Conservation (phyloP, 2,797 vertebrate species). For the Meda fulgida region DNA sequence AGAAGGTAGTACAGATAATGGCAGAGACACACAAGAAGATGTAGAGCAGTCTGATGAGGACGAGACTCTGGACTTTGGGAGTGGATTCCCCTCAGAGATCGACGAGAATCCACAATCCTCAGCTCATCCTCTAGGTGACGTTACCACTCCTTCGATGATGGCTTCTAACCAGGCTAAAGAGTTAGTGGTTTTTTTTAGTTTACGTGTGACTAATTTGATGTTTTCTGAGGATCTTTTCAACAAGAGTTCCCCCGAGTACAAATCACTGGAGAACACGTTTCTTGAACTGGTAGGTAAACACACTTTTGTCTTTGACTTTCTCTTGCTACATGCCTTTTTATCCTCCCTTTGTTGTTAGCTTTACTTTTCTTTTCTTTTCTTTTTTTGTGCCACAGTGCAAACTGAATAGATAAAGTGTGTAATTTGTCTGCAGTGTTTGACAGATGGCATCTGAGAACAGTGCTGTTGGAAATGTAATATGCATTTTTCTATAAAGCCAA, state of each 20-base stretch:
- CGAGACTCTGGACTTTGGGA: conserved; percentile 59
- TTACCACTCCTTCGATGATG: conserved; percentile 81
- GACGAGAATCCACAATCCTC: conserved; percentile 71
- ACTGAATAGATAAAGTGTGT: conserved; percentile 1
- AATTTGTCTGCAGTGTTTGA: conserved; percentile 12
- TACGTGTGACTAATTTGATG: conserved; percentile 91
- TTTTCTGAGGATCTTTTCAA: conserved; percentile 94
- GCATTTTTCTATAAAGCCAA: conserved; percentile 18
- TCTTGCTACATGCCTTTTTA: conserved; percentile 68
- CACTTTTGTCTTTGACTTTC: conserved; percentile 70
- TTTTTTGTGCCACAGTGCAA: neutral
- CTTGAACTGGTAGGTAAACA: conserved; percentile 90
- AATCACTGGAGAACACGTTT: conserved; percentile 90
- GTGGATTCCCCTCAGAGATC: conserved; percentile 61
- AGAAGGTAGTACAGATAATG: conserved; percentile 44
- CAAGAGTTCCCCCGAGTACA: conserved; percentile 91
- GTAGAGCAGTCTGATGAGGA: conserved; percentile 46
- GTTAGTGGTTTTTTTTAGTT: conserved; percentile 94
- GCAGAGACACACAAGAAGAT: conserved; percentile 56
- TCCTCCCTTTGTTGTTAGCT: conserved; percentile 67
- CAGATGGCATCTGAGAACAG: conserved; percentile 19
- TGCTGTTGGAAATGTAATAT: conserved; percentile 28
- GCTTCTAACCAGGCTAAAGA: conserved; percentile 81
- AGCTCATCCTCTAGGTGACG: conserved; percentile 70
- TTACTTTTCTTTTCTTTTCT: neutral